Evolutionary conservation across 2,113 vertebrate species (phyloP).

Genomic region (Megaleporinus macrocephalus): DNA sequence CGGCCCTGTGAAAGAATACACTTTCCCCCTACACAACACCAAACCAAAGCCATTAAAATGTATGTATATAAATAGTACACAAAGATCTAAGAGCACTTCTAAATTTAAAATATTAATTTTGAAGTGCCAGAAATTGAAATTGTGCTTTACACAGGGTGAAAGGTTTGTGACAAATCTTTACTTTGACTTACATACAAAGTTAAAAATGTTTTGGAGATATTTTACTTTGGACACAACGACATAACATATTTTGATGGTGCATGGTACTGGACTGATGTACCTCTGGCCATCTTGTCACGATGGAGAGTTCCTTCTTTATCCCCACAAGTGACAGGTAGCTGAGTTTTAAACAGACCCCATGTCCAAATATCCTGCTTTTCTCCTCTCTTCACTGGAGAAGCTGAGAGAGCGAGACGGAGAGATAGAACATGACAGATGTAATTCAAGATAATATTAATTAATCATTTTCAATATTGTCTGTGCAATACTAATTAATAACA

Average conservation of each 20-base stretch:
- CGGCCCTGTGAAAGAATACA: slow-evolving; percentile 53
- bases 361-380: slow-evolving; percentile 62
- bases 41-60: neutral
- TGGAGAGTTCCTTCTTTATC: slow-evolving; percentile 28
- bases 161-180: too few species aligned
- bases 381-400: slow-evolving; percentile 58
- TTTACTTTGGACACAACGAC: too few species aligned
- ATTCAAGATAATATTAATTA: too few species aligned
- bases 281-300: slow-evolving; percentile 65
- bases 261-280: slow-evolving; percentile 49
- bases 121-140: too few species aligned
- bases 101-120: too few species aligned
- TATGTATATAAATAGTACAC: neutral
- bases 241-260: neutral
- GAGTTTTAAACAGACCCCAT: slow-evolving; percentile 61
- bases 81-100: neutral
- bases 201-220: too few species aligned
- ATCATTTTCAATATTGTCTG: too few species aligned
- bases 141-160: too few species aligned
- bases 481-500: too few species aligned
- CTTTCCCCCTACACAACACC: slow-evolving; percentile 57
- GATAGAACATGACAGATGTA: neutral
- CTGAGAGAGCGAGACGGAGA: neutral
- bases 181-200: too few species aligned
- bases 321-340: slow-evolving; percentile 72